A percentile compares a stretch with the other conserved stretches of the same genome.
Evolutionary conservation across 1,140 invertebrate genomes (phyloP).

Genomic region (Marisa cornuarietis): DNA sequence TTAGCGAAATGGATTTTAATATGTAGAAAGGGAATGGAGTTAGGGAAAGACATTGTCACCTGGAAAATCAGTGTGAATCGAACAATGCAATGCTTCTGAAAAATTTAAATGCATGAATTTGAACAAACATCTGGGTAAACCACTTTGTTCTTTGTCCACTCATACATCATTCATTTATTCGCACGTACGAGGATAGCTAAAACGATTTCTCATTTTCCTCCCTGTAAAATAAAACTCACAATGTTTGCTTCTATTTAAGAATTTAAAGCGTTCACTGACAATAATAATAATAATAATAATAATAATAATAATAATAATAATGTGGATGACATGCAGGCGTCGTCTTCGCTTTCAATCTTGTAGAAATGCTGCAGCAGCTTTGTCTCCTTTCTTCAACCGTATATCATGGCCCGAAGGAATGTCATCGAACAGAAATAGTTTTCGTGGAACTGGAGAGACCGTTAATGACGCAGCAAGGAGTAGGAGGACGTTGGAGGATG

Average conservation of each 20-base stretch:
- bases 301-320: background rate
- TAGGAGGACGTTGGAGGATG: background rate
- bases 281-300: background rate
- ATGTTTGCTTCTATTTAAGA: background rate
- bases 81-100: background rate
- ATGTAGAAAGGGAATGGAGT: background rate
- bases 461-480: background rate
- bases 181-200: background rate
- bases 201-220: background rate
- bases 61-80: background rate
- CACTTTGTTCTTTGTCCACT: background rate
- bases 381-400: too few species aligned
- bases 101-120: background rate
- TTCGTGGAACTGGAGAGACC: background rate
- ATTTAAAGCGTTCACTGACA: background rate
- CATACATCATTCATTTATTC: background rate
- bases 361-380: too few species aligned
- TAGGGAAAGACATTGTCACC: background rate
- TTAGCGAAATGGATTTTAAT: background rate
- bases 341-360: too few species aligned
- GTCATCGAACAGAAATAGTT: too few species aligned
- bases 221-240: background rate
- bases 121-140: background rate
- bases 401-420: too few species aligned
- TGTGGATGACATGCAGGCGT: background rate